These are phyloP conservation scores for Gephyroberyx darwinii DNA, from an alignment of 2,797 vertebrate species.

Conservation along the genomic window DNA sequence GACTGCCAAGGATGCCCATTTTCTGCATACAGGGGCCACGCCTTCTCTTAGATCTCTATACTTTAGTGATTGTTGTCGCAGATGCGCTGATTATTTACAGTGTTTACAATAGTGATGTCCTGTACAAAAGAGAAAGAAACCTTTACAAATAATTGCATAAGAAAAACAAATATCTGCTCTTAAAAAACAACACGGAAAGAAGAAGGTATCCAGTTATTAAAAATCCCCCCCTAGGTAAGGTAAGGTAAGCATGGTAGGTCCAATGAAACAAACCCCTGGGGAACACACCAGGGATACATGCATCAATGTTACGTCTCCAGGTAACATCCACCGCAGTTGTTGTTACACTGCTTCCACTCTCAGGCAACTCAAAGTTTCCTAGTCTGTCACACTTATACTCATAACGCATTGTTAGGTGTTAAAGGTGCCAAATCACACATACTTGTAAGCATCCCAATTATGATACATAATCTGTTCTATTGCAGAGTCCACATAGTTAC, in stretches of 20 bases:
- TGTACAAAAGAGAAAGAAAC: constrained; percentile 83
- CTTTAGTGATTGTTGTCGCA: constrained; percentile 84
- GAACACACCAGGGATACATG: constrained; percentile 63
- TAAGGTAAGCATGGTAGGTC: constrained; percentile 76
- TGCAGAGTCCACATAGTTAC: constrained; percentile 22
- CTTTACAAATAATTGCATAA: constrained; percentile 82
- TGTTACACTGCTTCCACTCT: constrained; percentile 33
- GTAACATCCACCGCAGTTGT: constrained; percentile 29
- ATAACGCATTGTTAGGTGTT: neutral
- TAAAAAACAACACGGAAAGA: constrained; percentile 67
- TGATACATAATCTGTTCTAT: constrained; percentile 43
- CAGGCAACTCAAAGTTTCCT: constrained; percentile 29
- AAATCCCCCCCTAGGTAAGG: constrained; percentile 65
- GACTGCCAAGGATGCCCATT: constrained; percentile 40
- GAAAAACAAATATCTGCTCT: constrained; percentile 71
- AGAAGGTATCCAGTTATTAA: constrained; percentile 72
- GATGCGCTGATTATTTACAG: constrained; percentile 83
- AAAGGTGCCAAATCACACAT: constrained; percentile 37
- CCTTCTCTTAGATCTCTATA: constrained; percentile 68
- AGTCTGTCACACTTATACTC: constrained; percentile 34
- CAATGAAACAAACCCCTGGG: constrained; percentile 72
- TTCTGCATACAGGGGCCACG: constrained; percentile 64
- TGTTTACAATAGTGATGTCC: constrained; percentile 81
- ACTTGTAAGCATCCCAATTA: constrained; percentile 32
- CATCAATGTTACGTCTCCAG: constrained; percentile 49